Conservation (phyloP, 1,140 invertebrate genomes). For the Sycobia sp. region DNA sequence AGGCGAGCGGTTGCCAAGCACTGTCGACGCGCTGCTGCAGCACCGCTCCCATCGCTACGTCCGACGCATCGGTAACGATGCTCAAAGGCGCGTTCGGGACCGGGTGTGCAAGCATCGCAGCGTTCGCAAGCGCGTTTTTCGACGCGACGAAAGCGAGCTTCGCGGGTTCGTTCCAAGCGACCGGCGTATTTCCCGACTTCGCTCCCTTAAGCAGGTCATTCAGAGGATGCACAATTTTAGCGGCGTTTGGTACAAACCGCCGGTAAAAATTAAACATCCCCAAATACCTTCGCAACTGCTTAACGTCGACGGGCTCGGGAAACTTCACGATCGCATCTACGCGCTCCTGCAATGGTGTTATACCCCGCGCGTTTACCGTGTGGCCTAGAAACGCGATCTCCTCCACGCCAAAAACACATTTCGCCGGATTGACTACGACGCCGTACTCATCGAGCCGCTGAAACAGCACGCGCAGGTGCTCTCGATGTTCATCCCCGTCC, state of each 20-base stretch:
- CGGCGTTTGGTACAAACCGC: slow-evolving; percentile 23
- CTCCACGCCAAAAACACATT: not conserved
- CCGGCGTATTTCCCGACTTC: not conserved
- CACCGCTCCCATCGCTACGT: slow-evolving; percentile 31
- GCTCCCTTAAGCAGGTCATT: not conserved
- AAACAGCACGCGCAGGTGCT: not conserved
- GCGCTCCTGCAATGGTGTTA: not conserved
- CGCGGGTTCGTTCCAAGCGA: slow-evolving; percentile 21
- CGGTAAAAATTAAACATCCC: slow-evolving; percentile 48
- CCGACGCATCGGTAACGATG: slow-evolving; percentile 39
- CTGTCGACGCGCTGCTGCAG: slow-evolving; percentile 38
- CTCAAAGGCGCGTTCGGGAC: slow-evolving; percentile 5
- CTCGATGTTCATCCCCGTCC: not conserved
- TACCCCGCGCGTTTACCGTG: not conserved
- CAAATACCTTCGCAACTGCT: slow-evolving; percentile 43
- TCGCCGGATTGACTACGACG: not conserved
- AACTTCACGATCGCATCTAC: slow-evolving; percentile 37
- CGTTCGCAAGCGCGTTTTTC: slow-evolving; percentile 37
- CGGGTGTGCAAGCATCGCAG: slow-evolving; percentile 35
- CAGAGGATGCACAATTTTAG: not conserved
- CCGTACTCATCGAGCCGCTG: not conserved
- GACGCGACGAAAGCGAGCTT: slow-evolving; percentile 36
- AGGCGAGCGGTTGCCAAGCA: slow-evolving; percentile 49
- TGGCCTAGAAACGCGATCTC: not conserved
- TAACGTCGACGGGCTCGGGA: slow-evolving; percentile 34